Base-by-base conservation (phyloP, 2,113 vertebrate species). In the Anoplopoma fimbria region DNA sequence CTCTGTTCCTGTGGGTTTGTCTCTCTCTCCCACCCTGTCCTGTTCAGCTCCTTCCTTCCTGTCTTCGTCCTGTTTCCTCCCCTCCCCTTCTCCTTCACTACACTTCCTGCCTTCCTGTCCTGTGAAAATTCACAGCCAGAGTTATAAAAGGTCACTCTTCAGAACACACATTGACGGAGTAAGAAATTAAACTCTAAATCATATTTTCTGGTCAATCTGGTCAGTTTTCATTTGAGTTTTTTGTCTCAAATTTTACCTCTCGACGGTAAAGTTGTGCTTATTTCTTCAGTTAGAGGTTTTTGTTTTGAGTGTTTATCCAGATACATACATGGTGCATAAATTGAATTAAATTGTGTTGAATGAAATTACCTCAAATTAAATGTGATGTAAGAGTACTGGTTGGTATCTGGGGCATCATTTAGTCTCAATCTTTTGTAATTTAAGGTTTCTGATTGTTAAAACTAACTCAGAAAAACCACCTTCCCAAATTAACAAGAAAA, bases 111-210 rank as follows among this genome's bases (percentile, higher is more conserved):
- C 80, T 76, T 76, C 67, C 60, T 83, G 49, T 63, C 69, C 77
- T 89, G 91, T 88, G 87, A 92, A 82, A 87, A 84, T 70, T 85
- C 74, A 87, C 89, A 92, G 82, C 65, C 72, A 36, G 9, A 47
- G 77, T 71, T 27, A 75, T 63, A 70, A 88, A 86, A 77, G 31
- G 14, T 45, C 21, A 6, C n/a, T n/a, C 4, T 23, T 64, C n/a
- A 72, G n/a, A 36, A 45, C 36, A 72, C 51, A 29, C 9, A 33
- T 3, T 1, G 21, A 53, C n/a, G 23, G 23, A 55, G 51, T 55
- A 23, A 55, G 51, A 25, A 10, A 25, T 57, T 17, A 34, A 19
- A 61, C 29, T 19, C 14, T 9, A 33, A 31, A 33, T 17, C 4
- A 4, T 4, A 12, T 62, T 10, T 36, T 34, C 31, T 62, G 9